Evolutionary conservation across 2,797 vertebrate species (phyloP).

Genomic region (Sparidentex hasta): DNA sequence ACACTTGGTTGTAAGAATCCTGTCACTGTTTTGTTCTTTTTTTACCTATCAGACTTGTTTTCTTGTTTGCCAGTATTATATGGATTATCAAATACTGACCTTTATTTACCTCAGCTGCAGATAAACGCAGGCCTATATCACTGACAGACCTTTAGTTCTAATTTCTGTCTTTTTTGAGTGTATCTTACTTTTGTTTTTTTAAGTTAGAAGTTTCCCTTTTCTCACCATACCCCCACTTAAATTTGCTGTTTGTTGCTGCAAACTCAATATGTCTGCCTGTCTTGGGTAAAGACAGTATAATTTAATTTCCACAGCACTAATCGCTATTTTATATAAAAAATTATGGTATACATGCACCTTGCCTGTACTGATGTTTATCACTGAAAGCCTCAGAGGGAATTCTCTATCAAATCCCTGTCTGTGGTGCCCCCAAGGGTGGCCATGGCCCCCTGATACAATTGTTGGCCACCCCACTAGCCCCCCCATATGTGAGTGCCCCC

Average conservation of each 20-base stretch:
- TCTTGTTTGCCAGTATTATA: constrained; percentile 28
- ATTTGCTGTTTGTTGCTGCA: neutral
- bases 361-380: neutral
- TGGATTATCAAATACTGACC: constrained; percentile 11
- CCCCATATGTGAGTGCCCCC: too few relatives aligned
- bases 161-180: neutral
- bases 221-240: neutral
- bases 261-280: neutral
- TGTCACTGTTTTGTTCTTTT: constrained; percentile 22
- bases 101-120: constrained; percentile 34
- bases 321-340: neutral
- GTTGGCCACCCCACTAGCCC: too few relatives aligned
- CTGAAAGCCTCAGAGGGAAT: neutral
- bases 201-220: neutral
- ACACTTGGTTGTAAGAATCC: constrained; percentile 20
- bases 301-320: neutral
- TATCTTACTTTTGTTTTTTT: neutral
- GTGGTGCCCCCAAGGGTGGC: too few relatives aligned
- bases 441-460: too few relatives aligned
- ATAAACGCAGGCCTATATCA: constrained; percentile 11
- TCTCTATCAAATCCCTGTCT: too few relatives aligned
- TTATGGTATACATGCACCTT: too few relatives aligned
- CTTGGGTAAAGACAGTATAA: neutral
- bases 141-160: neutral
- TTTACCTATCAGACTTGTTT: constrained; percentile 28